Conservation (phyloP, 2,797 vertebrate genomes). For the Melanotaenia pygmaea region DNA sequence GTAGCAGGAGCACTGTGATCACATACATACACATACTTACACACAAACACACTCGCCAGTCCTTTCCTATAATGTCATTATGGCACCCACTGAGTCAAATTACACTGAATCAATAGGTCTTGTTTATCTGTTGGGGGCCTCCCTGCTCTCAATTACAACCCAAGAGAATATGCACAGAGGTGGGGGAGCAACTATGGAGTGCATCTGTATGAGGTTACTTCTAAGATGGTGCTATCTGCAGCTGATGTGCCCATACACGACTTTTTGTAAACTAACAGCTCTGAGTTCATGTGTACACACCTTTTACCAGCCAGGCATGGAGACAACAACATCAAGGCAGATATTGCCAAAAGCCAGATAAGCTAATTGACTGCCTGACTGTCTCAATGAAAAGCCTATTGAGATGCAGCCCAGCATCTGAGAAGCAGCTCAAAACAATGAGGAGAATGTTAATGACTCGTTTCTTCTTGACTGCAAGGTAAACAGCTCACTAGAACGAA, state of each 20-base stretch:
- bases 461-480: slow-evolving; percentile 64
- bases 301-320: slow-evolving; percentile 20
- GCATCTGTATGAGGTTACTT: slow-evolving; percentile 23
- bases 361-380: slow-evolving; percentile 68
- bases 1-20: slow-evolving; percentile 2
- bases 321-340: slow-evolving; percentile 49
- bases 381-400: slow-evolving; percentile 69
- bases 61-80: slow-evolving; percentile 73
- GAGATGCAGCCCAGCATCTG: slow-evolving; percentile 65
- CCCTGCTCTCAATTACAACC: slow-evolving; percentile 65
- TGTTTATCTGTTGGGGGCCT: slow-evolving; percentile 74
- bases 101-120: slow-evolving; percentile 77
- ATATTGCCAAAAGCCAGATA: slow-evolving; percentile 61
- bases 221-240: slow-evolving; percentile 36
- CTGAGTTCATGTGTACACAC: slow-evolving; percentile 25
- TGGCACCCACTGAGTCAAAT: slow-evolving; percentile 72
- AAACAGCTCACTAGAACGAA: slow-evolving; percentile 55
- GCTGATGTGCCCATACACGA: slow-evolving; percentile 8
- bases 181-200: background rate
- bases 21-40: slow-evolving; percentile 21
- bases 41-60: slow-evolving; percentile 41
- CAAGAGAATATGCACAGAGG: slow-evolving; percentile 30
- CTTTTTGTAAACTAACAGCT: slow-evolving; percentile 19
- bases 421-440: slow-evolving; percentile 63
- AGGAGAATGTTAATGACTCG: slow-evolving; percentile 73